Evolutionary conservation across 2,113 vertebrate species (phyloP), one percentile per base, ranked within the genome.

Genomic region (Craseonycteris thonglongyai): DNA sequence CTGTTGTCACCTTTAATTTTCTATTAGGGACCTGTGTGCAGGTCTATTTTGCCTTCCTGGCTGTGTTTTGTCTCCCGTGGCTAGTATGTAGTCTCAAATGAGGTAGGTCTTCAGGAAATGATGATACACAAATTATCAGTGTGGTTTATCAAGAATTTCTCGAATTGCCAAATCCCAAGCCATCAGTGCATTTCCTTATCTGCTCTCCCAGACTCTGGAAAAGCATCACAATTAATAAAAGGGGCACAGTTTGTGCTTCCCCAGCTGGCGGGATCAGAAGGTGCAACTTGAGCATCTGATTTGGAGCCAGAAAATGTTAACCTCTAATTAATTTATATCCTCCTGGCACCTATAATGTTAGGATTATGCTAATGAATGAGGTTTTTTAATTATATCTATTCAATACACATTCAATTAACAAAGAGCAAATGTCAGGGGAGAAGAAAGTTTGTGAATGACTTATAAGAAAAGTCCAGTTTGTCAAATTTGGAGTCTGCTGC

Each of bases 311-410:
- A 54, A 63, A 71, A 45, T 38, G 7, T 78, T 91, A 95, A 86
- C 82, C 80, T 35, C 6, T 97, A 98, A 97, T 98, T 98, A 98
- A 98, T 97, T 97, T 96, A 76, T 87, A 97, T 96, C 91, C 96
- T 97, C 97, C 38, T 76, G 85, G 88, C 94, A 96, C 11, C 0
- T 95, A 81, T 96, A 97, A 97, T 92, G 95, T 74, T 90, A 97
- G 94, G 84, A 93, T 96, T 97, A 94, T 95, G 88, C 95, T 96
- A 98, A 97, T 96, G 96, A 54, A 97, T 93, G 95, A 96, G 94
- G 96, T 56, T 97, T 97, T 97, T 95, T 97, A 97, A 98, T 97
- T 96, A 96, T 82, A 95, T 93, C 76, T 95, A 98, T 98, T 98
- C 5, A 0, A 56, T 56, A 16, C 21, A 56, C 96, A 97, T 97